phyloP scores from a whole-genome alignment of 2,797 vertebrate genomes.

The Gymnothorax javanicus region DNA sequence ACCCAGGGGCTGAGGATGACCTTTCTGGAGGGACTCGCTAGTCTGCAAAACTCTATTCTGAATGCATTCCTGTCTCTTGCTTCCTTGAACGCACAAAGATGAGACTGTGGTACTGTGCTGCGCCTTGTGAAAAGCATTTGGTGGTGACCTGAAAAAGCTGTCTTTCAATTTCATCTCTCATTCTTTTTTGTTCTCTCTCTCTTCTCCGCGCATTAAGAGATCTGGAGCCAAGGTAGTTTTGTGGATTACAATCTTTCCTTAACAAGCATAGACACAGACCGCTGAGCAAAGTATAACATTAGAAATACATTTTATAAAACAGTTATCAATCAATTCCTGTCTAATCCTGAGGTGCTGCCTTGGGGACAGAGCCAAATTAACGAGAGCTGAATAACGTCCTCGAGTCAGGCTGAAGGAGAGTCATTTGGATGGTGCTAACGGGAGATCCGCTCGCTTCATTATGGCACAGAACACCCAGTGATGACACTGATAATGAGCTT shows the following conservation, averaged over 20 bases:
- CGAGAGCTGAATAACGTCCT: not conserved
- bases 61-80: not conserved
- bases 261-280: conserved; percentile 13
- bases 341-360: not conserved
- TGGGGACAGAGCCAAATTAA: not conserved
- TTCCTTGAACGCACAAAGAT: not conserved
- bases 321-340: conserved; percentile 23
- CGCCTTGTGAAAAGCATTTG: not conserved
- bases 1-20: not conserved
- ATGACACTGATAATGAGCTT: conserved; percentile 38
- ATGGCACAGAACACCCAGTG: not conserved
- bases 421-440: not conserved
- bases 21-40: not conserved
- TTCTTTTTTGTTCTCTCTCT: not conserved
- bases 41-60: not conserved
- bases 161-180: not conserved
- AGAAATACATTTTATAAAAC: conserved; percentile 28
- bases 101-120: not conserved
- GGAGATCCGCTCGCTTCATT: conserved; percentile 19
- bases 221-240: not conserved
- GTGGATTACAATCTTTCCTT: not conserved
- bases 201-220: too few species aligned
- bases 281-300: not conserved
- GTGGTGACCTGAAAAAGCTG: not conserved
- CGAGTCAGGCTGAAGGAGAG: not conserved